A percentile compares a stretch with the other conserved stretches of the same genome.
These are phyloP conservation scores for Megalopta genalis DNA, from an alignment of 1,140 invertebrate species.

Conservation along the genomic window DNA sequence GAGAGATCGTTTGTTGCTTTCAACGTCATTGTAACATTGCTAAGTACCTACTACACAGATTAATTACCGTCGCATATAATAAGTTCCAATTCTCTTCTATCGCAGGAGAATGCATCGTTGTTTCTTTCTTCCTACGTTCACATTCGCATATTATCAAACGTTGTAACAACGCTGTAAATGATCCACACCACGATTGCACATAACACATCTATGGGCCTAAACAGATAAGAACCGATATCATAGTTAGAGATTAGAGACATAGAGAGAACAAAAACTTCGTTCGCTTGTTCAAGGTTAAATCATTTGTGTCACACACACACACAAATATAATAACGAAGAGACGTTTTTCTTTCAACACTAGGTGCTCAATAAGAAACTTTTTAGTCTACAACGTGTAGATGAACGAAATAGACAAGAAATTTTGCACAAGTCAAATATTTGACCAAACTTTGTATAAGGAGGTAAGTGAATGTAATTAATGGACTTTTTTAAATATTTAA, in stretches of 20 bases:
- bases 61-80: neutral
- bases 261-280: neutral
- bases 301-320: constrained; percentile 19
- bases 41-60: neutral
- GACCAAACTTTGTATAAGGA: constrained; percentile 49
- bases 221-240: neutral
- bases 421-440: constrained; percentile 52
- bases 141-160: constrained; percentile 9
- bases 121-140: neutral
- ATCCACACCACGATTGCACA: neutral
- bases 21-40: constrained; percentile 23
- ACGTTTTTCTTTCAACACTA: constrained; percentile 4
- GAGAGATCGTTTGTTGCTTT: constrained; percentile 12
- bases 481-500: constrained; percentile 51
- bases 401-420: constrained; percentile 27
- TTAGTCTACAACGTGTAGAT: constrained; percentile 32
- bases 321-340: neutral
- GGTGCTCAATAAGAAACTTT: constrained; percentile 20
- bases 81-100: neutral
- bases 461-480: constrained; percentile 45
- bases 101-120: neutral
- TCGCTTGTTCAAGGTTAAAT: constrained; percentile 28
- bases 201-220: constrained; percentile 25
- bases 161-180: neutral
- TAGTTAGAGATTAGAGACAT: neutral